phyloP scores from a whole-genome alignment of 2,113 vertebrate genomes.

The Polypterus senegalus region DNA sequence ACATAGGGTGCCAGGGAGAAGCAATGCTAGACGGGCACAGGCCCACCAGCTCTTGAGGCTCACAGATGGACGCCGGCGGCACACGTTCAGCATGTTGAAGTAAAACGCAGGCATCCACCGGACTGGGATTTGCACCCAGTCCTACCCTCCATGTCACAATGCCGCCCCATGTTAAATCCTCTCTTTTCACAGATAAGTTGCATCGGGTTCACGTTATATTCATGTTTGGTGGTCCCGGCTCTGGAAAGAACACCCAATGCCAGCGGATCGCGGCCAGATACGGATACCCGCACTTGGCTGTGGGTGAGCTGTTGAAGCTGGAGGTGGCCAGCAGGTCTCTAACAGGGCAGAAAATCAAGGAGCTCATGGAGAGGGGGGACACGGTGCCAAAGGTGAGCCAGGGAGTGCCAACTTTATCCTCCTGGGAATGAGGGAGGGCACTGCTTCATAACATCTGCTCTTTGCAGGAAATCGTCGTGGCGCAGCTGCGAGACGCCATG shows the following conservation, averaged over 20 bases:
- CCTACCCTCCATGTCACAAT: background rate
- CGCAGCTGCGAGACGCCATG: conserved; percentile 25
- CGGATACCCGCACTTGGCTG: conserved; percentile 21
- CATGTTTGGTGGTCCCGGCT: conserved; percentile 25
- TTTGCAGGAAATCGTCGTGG: conserved; percentile 21
- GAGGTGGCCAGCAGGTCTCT: conserved; percentile 13
- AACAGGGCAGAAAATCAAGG: conserved; percentile 12
- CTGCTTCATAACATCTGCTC: too few species aligned
- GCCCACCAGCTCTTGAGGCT: too few species aligned
- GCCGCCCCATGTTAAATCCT: background rate
- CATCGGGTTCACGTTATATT: conserved; percentile 26
- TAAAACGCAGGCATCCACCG: too few species aligned
- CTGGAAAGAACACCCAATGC: conserved; percentile 26
- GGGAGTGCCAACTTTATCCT: background rate
- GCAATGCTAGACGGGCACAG: too few species aligned
- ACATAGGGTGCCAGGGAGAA: too few species aligned
- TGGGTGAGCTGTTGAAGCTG: conserved; percentile 25
- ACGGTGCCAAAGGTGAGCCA: conserved; percentile 30
- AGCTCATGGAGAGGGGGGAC: conserved; percentile 23
- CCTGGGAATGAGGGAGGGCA: too few species aligned
- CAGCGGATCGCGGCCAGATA: conserved; percentile 24
- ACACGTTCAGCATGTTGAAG: too few species aligned
- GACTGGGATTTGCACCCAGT: background rate
- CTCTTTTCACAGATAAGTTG: conserved; percentile 19
- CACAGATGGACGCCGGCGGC: too few species aligned